Conservation (phyloP, 2,888 invertebrate species). For the Drosophila neotestacea region DNA sequence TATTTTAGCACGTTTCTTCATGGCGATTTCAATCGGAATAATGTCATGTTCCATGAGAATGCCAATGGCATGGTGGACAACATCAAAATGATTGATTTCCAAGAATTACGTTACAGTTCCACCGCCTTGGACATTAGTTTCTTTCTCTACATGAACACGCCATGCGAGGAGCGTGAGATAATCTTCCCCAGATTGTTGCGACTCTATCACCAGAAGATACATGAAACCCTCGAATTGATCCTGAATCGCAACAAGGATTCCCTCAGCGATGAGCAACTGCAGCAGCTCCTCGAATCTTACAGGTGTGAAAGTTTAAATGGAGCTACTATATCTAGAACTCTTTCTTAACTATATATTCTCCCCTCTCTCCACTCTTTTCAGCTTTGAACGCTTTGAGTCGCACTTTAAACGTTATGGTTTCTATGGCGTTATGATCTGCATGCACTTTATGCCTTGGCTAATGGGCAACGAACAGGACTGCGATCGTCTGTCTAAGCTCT, state of each 20-base stretch:
- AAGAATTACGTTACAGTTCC: slow-evolving; percentile 83
- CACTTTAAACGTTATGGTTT: slow-evolving; percentile 83
- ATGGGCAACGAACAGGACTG: slow-evolving; percentile 77
- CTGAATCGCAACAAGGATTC: slow-evolving; percentile 57
- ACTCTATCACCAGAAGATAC: slow-evolving; percentile 75
- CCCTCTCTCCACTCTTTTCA: slow-evolving; percentile 17
- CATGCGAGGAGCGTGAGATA: slow-evolving; percentile 58
- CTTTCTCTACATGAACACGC: slow-evolving; percentile 83
- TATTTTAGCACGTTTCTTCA: slow-evolving; percentile 81
- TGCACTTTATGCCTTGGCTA: slow-evolving; percentile 84
- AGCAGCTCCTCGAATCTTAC: slow-evolving; percentile 50
- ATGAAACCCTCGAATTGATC: slow-evolving; percentile 67
- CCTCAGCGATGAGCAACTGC: slow-evolving; percentile 40
- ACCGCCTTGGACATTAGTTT: slow-evolving; percentile 83
- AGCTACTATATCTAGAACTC: background rate
- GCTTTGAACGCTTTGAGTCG: slow-evolving; percentile 76
- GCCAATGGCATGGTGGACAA: slow-evolving; percentile 56
- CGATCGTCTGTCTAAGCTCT: slow-evolving; percentile 70
- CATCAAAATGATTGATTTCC: slow-evolving; percentile 84
- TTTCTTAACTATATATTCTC: background rate
- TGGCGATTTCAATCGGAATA: slow-evolving; percentile 85
- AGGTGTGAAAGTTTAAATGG: slow-evolving; percentile 40
- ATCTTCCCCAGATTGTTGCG: slow-evolving; percentile 74
- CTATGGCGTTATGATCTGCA: slow-evolving; percentile 82
- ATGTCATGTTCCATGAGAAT: slow-evolving; percentile 83